These are phyloP conservation scores for Pithys albifrons DNA, from an alignment of 2,113 vertebrate species.

Conservation along the genomic window DNA sequence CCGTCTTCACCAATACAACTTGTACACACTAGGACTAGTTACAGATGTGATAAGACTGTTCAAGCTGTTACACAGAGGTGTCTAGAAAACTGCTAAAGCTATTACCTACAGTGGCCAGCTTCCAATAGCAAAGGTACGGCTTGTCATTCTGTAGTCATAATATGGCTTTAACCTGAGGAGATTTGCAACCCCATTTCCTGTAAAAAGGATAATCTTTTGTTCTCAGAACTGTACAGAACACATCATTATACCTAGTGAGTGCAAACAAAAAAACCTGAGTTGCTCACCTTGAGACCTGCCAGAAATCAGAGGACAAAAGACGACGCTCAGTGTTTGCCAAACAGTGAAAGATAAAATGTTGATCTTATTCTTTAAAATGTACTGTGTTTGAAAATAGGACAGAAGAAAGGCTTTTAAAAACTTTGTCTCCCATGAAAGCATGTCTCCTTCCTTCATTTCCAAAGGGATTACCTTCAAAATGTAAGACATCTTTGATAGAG, in stretches of 20 bases:
- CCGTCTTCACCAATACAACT: background rate
- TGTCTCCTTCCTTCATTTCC: background rate
- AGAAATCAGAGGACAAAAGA: background rate
- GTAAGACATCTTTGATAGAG: constrained; percentile 17
- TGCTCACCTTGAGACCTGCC: background rate
- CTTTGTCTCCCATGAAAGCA: background rate
- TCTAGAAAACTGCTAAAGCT: background rate
- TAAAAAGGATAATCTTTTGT: background rate
- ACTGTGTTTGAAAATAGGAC: background rate
- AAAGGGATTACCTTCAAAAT: constrained; percentile 39
- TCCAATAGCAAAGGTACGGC: background rate
- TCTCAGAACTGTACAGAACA: background rate
- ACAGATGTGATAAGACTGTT: background rate
- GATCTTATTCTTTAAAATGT: background rate
- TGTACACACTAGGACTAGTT: accelerated
- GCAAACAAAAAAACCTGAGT: background rate
- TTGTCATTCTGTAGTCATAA: background rate
- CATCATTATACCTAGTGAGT: background rate
- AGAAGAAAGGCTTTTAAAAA: background rate
- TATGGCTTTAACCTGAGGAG: background rate
- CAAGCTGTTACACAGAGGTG: background rate
- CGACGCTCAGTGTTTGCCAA: background rate
- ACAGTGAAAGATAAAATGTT: background rate
- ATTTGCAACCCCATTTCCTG: background rate
- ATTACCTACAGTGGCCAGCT: background rate